phyloP scores from a whole-genome alignment of 2,113 vertebrate species.

The Romanogobio albipinnatus region DNA sequence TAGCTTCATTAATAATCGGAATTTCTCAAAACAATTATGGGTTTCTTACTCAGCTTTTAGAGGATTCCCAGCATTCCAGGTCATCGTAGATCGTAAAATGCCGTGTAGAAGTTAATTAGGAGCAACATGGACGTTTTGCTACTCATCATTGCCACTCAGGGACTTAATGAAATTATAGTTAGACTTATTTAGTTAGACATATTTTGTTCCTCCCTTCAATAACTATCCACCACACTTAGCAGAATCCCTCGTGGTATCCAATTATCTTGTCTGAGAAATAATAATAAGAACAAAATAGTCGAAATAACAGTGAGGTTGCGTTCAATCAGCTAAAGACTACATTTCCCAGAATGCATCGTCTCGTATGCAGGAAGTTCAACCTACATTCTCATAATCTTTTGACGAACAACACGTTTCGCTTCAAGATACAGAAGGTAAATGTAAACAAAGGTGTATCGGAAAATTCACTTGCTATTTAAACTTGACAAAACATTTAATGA shows the following conservation, averaged over 20 bases:
- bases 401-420: not conserved
- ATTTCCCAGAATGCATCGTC: slow-evolving; percentile 5
- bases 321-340: not conserved
- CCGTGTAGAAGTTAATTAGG: not conserved
- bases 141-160: slow-evolving; percentile 3
- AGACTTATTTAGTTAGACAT: not conserved
- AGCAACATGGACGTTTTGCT: not conserved
- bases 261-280: slow-evolving; percentile 22
- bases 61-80: slow-evolving; percentile 19
- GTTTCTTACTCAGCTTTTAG: slow-evolving; percentile 5
- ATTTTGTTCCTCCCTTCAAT: not conserved
- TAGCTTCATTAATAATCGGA: not conserved
- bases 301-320: not conserved
- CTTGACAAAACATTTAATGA: too few relatives aligned
- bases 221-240: not conserved
- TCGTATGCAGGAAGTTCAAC: not conserved
- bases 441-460: not conserved
- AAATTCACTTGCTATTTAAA: too few relatives aligned
- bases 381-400: not conserved
- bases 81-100: slow-evolving; percentile 2
- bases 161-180: not conserved
- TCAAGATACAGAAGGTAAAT: slow-evolving; percentile 5
- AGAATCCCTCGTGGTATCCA: not conserved
- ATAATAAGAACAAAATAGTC: not conserved
- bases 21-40: slow-evolving; percentile 17